Conservation (phyloP, 2,113 vertebrate species). For the Salvator merianae region DNA sequence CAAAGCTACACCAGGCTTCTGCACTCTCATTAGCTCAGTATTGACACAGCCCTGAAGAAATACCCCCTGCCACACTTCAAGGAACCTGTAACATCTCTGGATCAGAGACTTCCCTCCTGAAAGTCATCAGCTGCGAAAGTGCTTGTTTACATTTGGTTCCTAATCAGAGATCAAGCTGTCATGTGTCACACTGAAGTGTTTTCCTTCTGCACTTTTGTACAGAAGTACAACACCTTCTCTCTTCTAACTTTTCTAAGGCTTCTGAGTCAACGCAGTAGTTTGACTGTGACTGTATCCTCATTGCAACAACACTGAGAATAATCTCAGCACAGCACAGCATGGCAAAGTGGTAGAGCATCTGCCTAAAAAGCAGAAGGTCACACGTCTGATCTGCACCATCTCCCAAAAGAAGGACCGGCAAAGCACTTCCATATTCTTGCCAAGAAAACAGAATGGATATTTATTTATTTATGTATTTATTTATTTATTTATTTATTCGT, state of each 20-base stretch:
- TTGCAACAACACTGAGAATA: too few species aligned
- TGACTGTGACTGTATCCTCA: background rate
- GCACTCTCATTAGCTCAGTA: conserved; percentile 66
- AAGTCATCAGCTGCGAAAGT: background rate
- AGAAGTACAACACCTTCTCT: background rate
- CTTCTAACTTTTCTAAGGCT: background rate
- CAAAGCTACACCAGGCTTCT: conserved; percentile 60
- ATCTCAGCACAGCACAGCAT: too few species aligned
- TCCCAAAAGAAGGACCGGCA: background rate
- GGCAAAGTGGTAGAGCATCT: too few species aligned
- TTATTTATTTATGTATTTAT: too few species aligned
- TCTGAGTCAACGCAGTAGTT: background rate
- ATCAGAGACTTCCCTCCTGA: background rate
- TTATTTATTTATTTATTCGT: too few species aligned
- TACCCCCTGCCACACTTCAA: conserved; percentile 43
- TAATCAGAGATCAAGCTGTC: background rate
- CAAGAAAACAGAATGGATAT: too few species aligned
- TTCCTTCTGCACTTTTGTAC: background rate
- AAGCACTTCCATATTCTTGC: background rate
- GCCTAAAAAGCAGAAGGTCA: too few species aligned
- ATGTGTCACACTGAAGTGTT: background rate
- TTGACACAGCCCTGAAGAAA: conserved; percentile 57
- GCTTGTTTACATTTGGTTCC: conserved; percentile 14
- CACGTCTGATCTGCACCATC: background rate
- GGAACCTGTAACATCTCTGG: conserved; percentile 28